These are phyloP conservation scores for Carassius gibelio DNA, from an alignment of 2,113 vertebrate species.

Conservation along the genomic window DNA sequence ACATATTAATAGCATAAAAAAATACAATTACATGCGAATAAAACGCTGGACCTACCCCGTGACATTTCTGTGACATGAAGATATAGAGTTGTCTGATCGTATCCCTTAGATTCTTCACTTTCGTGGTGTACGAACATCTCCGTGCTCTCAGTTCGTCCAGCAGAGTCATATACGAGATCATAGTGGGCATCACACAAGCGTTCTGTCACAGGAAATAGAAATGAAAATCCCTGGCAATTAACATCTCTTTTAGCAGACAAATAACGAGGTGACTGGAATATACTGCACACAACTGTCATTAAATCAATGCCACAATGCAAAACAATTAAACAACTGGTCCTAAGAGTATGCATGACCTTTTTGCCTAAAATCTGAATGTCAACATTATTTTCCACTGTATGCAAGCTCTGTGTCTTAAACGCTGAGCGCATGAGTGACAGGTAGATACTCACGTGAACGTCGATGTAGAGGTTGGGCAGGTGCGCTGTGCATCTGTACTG, in stretches of 20 bases:
- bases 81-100: slow-evolving; percentile 65
- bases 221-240: not conserved
- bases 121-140: slow-evolving; percentile 62
- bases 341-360: not conserved
- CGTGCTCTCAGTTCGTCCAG: slow-evolving; percentile 60
- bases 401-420: not conserved
- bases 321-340: too few species aligned
- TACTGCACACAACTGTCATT: not conserved
- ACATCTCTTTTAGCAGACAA: not conserved
- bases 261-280: not conserved
- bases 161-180: slow-evolving; percentile 63
- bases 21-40: not conserved
- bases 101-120: slow-evolving; percentile 52
- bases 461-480: slow-evolving; percentile 67
- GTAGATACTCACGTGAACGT: slow-evolving; percentile 67
- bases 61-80: slow-evolving; percentile 67
- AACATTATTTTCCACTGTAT: not conserved
- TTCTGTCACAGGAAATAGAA: slow-evolving; percentile 60
- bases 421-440: not conserved
- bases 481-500: slow-evolving; percentile 64
- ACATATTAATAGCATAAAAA: too few species aligned
- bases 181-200: slow-evolving; percentile 68
- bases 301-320: too few species aligned
- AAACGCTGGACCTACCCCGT: slow-evolving; percentile 59
- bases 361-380: not conserved